A percentile compares a stretch with the other conserved stretches of the same genome.
These are phyloP conservation scores for Halichoeres trimaculatus DNA, from an alignment of 2,113 vertebrate species.

Conservation along the genomic window DNA sequence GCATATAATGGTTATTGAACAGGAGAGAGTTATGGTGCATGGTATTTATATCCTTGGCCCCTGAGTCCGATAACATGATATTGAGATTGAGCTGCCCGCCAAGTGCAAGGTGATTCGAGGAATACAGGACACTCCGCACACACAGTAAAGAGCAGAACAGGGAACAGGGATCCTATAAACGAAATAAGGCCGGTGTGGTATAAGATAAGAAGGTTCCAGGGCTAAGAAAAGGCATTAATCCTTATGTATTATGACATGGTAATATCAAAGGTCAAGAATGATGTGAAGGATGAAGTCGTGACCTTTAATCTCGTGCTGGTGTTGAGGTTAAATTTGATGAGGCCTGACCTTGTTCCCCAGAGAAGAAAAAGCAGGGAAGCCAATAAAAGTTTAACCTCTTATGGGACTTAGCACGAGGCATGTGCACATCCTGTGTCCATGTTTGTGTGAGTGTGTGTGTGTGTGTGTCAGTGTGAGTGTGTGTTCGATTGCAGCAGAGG, in stretches of 20 bases:
- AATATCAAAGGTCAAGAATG: slow-evolving; percentile 71
- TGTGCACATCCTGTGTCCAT: background rate
- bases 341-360: slow-evolving; percentile 56
- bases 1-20: slow-evolving; percentile 85
- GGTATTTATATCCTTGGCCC: slow-evolving; percentile 82
- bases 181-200: slow-evolving; percentile 52
- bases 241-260: slow-evolving; percentile 70
- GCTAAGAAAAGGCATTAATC: slow-evolving; percentile 65
- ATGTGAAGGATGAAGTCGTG: slow-evolving; percentile 64
- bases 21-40: slow-evolving; percentile 76
- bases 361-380: slow-evolving; percentile 52
- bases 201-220: slow-evolving; percentile 66
- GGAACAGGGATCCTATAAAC: slow-evolving; percentile 58
- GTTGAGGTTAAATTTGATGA: slow-evolving; percentile 71
- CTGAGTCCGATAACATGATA: slow-evolving; percentile 79
- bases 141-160: slow-evolving; percentile 45
- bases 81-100: slow-evolving; percentile 78
- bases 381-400: slow-evolving; percentile 66
- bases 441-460: slow-evolving; percentile 28
- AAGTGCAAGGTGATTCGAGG: slow-evolving; percentile 66
- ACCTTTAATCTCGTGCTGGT: slow-evolving; percentile 68
- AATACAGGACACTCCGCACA: slow-evolving; percentile 62
- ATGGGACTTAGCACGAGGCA: slow-evolving; percentile 19
- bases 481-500: slow-evolving; percentile 36
- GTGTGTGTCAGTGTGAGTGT: slow-evolving; percentile 14